These are phyloP conservation scores for Pyrochroa serraticornis DNA, from an alignment of 2,888 invertebrate genomes.

Conservation along the genomic window DNA sequence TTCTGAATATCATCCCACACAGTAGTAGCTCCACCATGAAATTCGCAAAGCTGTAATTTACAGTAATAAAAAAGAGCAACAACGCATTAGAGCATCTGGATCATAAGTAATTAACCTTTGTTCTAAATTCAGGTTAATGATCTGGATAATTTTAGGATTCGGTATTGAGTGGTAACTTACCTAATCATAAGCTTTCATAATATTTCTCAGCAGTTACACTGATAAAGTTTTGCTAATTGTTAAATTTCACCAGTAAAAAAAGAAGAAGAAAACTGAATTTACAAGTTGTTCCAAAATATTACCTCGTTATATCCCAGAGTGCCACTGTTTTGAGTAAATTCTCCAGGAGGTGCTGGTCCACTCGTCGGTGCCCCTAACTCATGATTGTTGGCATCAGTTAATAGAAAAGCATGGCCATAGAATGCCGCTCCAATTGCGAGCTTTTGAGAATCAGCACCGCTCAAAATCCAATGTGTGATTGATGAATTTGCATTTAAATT, in stretches of 20 bases:
- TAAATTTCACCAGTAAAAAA: too few species aligned
- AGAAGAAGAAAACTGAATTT: too few species aligned
- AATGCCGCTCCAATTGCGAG: slow-evolving; percentile 5
- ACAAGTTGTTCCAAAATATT: not conserved
- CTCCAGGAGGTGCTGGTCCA: slow-evolving; percentile 9
- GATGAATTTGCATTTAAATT: slow-evolving; percentile 10
- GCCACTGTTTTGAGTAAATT: slow-evolving; percentile 18
- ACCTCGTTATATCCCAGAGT: slow-evolving; percentile 25
- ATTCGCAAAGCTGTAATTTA: slow-evolving; percentile 23
- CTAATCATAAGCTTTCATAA: too few species aligned
- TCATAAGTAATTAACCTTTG: too few species aligned
- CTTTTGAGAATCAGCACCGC: slow-evolving; percentile 11
- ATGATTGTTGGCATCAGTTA: slow-evolving; percentile 1
- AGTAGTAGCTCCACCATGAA: slow-evolving; percentile 28
- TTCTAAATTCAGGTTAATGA: too few species aligned
- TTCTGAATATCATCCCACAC: slow-evolving; percentile 38
- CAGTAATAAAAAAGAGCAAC: not conserved
- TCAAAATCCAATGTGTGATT: slow-evolving; percentile 11
- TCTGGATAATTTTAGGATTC: too few species aligned
- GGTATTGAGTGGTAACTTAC: too few species aligned
- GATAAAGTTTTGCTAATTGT: too few species aligned
- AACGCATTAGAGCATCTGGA: too few species aligned
- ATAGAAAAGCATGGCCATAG: slow-evolving; percentile 2
- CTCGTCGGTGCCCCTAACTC: not conserved
- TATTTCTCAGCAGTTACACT: too few species aligned